A percentile compares a stretch with the other conserved stretches of the same genome.
Conservation (phyloP, 2,888 invertebrate genomes). For the Zeuzera pyrina region DNA sequence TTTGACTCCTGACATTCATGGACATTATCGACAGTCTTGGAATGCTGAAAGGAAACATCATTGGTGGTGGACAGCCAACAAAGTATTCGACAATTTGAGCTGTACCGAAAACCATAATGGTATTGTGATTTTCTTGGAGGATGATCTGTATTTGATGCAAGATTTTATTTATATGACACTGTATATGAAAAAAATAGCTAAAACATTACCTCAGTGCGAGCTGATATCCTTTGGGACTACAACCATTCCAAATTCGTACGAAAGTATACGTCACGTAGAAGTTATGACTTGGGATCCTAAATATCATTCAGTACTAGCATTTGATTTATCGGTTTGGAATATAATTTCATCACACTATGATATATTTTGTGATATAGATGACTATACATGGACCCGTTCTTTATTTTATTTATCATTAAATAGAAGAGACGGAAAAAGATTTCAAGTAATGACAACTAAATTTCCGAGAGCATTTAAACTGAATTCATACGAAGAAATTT, state of each 20-base stretch:
- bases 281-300: constrained; percentile 31
- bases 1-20: constrained; percentile 28
- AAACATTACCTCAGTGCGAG: constrained; percentile 27
- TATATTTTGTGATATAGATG: constrained; percentile 37
- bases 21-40: constrained; percentile 29
- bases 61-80: constrained; percentile 54
- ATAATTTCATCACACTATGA: constrained; percentile 39
- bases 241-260: constrained; percentile 9
- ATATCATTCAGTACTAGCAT: constrained; percentile 31
- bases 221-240: constrained; percentile 30
- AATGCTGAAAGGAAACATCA: constrained; percentile 33
- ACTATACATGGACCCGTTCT: constrained; percentile 39
- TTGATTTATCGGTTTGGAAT: constrained; percentile 35
- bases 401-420: constrained; percentile 34
- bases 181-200: constrained; percentile 31
- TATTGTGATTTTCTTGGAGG: constrained; percentile 33
- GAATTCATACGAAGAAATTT: constrained; percentile 13
- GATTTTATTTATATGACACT: constrained; percentile 40
- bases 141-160: constrained; percentile 30
- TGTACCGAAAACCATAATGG: constrained; percentile 24
- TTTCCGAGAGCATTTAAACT: constrained; percentile 33
- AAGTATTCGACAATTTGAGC: constrained; percentile 32
- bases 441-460: constrained; percentile 30
- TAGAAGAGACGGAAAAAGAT: constrained; percentile 27
- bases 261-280: constrained; percentile 20